Conservation (phyloP, 2,888 invertebrate species). For the Dolomedes plantarius region DNA sequence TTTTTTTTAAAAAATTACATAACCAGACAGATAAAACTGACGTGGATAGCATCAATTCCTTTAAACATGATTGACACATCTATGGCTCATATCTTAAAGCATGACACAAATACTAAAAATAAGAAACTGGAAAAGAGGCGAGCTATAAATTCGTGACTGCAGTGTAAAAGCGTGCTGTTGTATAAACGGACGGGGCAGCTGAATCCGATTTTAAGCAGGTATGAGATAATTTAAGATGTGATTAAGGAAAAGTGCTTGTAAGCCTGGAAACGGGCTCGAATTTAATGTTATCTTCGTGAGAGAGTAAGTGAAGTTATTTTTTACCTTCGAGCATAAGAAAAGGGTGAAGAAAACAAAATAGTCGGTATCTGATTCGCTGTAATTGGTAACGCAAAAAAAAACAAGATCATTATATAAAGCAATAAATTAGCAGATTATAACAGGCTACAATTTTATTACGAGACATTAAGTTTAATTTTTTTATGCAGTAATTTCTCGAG, state of each 20-base stretch:
- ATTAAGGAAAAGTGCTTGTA: conserved; percentile 3
- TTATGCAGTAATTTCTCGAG: too few species aligned
- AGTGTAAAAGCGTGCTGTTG: background rate
- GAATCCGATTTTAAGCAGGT: background rate
- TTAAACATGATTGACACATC: background rate
- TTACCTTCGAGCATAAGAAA: background rate
- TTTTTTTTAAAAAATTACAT: too few species aligned
- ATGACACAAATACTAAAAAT: background rate
- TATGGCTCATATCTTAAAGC: background rate
- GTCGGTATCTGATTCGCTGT: background rate
- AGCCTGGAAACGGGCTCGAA: background rate
- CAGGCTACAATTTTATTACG: too few species aligned
- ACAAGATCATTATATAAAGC: background rate
- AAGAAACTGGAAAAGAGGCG: background rate
- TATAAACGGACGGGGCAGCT: background rate
- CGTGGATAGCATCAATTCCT: background rate
- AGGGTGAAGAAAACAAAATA: background rate
- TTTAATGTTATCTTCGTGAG: background rate
- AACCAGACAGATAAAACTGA: too few species aligned
- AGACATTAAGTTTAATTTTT: too few species aligned
- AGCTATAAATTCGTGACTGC: conserved; percentile 1
- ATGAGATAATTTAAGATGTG: conserved; percentile 2
- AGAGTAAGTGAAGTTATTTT: background rate
- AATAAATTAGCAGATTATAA: background rate
- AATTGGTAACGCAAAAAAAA: background rate